Base-by-base conservation (phyloP, 1,140 invertebrate species). In the Drosophila gunungcola region DNA sequence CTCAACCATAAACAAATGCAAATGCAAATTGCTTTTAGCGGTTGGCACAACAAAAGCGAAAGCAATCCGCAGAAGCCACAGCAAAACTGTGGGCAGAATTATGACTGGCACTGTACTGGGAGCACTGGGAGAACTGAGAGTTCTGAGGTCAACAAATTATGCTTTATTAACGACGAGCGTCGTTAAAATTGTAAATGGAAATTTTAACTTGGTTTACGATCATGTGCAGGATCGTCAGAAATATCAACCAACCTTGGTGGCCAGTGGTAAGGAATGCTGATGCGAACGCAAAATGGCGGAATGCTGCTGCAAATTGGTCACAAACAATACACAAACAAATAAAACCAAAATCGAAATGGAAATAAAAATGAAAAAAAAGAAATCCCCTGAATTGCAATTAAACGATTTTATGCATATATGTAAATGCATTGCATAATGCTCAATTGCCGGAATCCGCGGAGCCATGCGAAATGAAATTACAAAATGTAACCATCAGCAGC, bases 401-500 rank as follows among this genome's bases (percentile, higher is more conserved):
- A 77, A 77, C 73, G 74, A 57, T 77, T 69, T 77, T 45, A 77
- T 77, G 39, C 39, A 56, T 69, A 68, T 57, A 72, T 70, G 68
- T 70, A 72, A 72, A 72, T 72, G 65, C 29, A 36, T 57, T 72
- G 68, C 68, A 72, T 72, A 72, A 72, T 72, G 65, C 65, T 57
- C 65, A 72, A 72, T 72, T 72, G 68, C 68, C 65, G 68, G 68
- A 72, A 70, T 70, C 65, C 68, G 43, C 42, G 52, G 64, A 56
- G 51, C 48, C 73, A 51, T 77, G 73, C 56, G 68, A 69, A 77
- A 77, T 77, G 49, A 77, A 77, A 77, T 77, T 77, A 77, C 73
- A 61, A 77, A 77, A 58, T 77, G 73, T 69, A 77, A 77, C 73
- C 55, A 77, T 52, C 70, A 74, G 43, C 41, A 62, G 49, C 56